Conservation (phyloP, 2,888 invertebrate genomes). For the Hypercompe scribonia region DNA sequence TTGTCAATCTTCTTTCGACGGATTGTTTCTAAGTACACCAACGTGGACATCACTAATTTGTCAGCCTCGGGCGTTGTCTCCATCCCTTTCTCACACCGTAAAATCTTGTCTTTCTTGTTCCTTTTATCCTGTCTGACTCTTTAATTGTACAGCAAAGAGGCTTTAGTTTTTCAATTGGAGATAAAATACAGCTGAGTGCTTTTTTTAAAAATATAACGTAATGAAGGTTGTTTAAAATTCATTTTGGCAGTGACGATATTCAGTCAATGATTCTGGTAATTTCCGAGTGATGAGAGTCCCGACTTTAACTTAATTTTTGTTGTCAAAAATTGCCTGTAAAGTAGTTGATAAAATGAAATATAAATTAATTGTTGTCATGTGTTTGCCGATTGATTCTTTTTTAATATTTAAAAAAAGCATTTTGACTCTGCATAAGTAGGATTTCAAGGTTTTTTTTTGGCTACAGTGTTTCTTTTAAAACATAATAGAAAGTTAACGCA, state of each 20-base stretch:
- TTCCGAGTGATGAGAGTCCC: background rate
- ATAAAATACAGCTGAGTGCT: slow-evolving; percentile 32
- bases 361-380: too few relatives aligned
- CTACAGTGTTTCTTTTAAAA: too few relatives aligned
- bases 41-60: slow-evolving; percentile 43
- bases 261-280: background rate
- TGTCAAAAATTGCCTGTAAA: background rate
- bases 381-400: too few relatives aligned
- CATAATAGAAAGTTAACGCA: too few relatives aligned
- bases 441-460: too few relatives aligned
- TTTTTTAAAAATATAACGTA: slow-evolving; percentile 33
- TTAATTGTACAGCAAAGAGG: slow-evolving; percentile 46
- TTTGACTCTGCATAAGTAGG: too few relatives aligned
- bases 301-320: background rate
- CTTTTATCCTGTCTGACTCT: slow-evolving; percentile 34
- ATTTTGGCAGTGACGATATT: background rate
- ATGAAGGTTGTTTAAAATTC: slow-evolving; percentile 14
- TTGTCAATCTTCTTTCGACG: slow-evolving; percentile 49
- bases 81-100: slow-evolving; percentile 32
- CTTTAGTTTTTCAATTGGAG: slow-evolving; percentile 46
- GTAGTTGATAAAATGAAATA: background rate
- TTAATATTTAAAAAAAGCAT: too few relatives aligned
- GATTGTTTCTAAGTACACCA: slow-evolving; percentile 45
- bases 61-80: slow-evolving; percentile 31
- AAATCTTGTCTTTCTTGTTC: slow-evolving; percentile 31